Base-by-base conservation (phyloP, 2,888 invertebrate genomes). In the Hipparchia semele region DNA sequence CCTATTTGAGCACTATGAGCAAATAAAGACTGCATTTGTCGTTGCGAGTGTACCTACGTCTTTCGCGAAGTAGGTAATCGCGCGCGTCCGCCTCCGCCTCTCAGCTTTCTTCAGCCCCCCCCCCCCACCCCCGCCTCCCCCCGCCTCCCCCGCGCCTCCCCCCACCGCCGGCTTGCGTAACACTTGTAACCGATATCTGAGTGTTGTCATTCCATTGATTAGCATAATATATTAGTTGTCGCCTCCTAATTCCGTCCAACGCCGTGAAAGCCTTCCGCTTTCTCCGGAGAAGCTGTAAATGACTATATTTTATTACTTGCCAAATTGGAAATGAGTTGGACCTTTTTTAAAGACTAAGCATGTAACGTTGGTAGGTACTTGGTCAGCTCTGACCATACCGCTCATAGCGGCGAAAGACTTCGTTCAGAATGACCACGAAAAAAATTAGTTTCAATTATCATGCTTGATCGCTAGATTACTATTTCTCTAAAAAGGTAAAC, bases 141-240 rank as follows among this genome's bases (percentile, higher is more conserved):
- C 53, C 53, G 12, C 12, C 12, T 53, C 62, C 9, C 23, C 23
- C 53, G 6, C 4, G 1, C 9, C 33, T 13, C 56, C 8, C 56
- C 56, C 6, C 13, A 6, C 56, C 59, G 59, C 62, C 9, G 74
- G 72, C 68, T 77, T 77, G 45, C 75, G 72, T 60, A 77, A 78
- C 72, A 6, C 67, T n/a, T 54, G 70, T 56, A 53, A 70, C 66
- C 33, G 33, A 62, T 70, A 65, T 53, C 39, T 9, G 33, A 45
- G 45, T 66, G 60, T 46, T 70, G 67, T 56, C 62, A 58, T 60
- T 58, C 56, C 51, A 23, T 56, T 62, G 59, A 75, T 78, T 78
- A 76, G 73, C 77, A 78, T 77, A 76, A 74, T 73, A 72, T 75
- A 75, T 78, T 75, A 74, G 77, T 75, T 76, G 73, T 77, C 65